phyloP scores from a whole-genome alignment of 2,113 vertebrate genomes.

The Phalacrocorax brasilianus region DNA sequence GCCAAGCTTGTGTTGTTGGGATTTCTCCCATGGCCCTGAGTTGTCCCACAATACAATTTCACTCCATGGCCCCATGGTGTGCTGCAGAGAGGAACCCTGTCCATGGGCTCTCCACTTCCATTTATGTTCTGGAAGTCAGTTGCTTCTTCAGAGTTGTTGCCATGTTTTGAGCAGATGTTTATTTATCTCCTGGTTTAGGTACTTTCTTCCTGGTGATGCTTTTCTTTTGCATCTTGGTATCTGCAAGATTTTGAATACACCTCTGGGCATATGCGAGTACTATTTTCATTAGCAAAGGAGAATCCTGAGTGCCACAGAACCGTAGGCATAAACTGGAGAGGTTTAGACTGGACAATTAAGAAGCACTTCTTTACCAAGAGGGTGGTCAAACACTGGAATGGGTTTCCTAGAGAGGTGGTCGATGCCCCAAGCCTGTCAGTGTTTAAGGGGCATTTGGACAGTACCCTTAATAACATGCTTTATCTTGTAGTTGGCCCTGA shows the following conservation, averaged over 20 bases:
- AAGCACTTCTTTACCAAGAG: not conserved
- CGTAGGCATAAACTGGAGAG: not conserved
- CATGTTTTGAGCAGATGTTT: not conserved
- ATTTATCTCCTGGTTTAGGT: not conserved
- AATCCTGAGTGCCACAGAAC: not conserved
- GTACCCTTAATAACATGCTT: not conserved
- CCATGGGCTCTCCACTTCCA: not conserved
- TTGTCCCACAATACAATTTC: not conserved
- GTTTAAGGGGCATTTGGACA: not conserved
- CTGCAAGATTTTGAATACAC: not conserved
- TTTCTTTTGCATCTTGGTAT: fast-evolving
- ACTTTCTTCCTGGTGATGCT: not conserved
- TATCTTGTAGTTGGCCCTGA: not conserved
- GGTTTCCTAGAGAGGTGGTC: not conserved
- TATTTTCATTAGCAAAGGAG: not conserved
- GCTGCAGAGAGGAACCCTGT: not conserved
- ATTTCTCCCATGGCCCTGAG: not conserved
- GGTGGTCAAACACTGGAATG: not conserved
- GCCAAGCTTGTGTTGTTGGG: not conserved
- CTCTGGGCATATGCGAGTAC: fast-evolving
- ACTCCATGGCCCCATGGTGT: fast-evolving
- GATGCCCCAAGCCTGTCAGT: not conserved
- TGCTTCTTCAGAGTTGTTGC: not conserved
- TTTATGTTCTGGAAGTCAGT: not conserved
- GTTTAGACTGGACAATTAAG: not conserved